These are phyloP conservation scores for Ophioderma brevispina DNA, from an alignment of 35 echinoderm and acorn worm genomes.

Conservation along the genomic window DNA sequence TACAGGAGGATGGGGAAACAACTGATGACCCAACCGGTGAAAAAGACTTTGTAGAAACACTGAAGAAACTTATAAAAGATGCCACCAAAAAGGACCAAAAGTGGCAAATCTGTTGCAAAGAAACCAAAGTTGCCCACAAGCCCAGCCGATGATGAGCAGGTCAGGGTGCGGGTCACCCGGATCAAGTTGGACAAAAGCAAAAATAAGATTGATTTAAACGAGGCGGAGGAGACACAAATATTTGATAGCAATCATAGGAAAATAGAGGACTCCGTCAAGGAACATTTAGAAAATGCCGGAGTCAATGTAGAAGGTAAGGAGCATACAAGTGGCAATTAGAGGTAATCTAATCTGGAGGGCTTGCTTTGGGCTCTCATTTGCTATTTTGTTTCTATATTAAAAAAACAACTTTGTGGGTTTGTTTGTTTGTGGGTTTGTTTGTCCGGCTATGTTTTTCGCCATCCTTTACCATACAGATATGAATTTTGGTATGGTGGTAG, in stretches of 20 bases:
- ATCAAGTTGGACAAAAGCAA: conserved; percentile 59
- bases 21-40: conserved; percentile 37
- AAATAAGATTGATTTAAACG: neutral
- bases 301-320: conserved; percentile 65
- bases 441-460: too few relatives aligned
- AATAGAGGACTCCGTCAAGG: conserved; percentile 76
- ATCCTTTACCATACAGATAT: too few relatives aligned
- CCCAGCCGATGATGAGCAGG: conserved; percentile 30
- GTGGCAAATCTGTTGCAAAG: neutral
- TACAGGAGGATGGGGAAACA: conserved; percentile 1
- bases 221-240: conserved; percentile 58
- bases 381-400: too few relatives aligned
- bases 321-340: too few relatives aligned
- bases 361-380: too few relatives aligned
- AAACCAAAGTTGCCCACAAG: neutral
- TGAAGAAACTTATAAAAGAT: conserved; percentile 64
- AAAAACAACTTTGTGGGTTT: too few relatives aligned
- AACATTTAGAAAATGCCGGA: conserved; percentile 89
- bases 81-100: too few relatives aligned
- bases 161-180: conserved; percentile 85
- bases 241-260: conserved; percentile 79
- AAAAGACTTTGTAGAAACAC: conserved; percentile 27
- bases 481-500: too few relatives aligned
- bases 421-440: too few relatives aligned
- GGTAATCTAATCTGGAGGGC: too few relatives aligned